A percentile compares a stretch with the other conserved stretches of the same genome.
Evolutionary conservation across 2,797 vertebrate genomes (phyloP).

Genomic region (Falco naumanni): DNA sequence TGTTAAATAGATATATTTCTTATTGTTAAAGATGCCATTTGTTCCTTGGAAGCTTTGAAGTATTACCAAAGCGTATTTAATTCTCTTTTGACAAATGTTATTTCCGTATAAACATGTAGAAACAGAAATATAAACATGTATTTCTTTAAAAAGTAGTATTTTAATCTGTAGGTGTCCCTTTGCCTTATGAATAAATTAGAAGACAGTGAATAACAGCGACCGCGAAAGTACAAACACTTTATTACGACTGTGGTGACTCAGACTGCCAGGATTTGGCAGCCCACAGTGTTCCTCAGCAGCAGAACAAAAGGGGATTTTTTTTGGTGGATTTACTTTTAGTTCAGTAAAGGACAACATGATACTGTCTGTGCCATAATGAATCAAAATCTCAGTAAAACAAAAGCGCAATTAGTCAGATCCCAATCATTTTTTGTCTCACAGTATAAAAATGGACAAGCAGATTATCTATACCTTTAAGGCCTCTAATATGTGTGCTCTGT

Average conservation of each 20-base stretch:
- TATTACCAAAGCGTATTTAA: neutral
- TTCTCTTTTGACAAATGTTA: neutral
- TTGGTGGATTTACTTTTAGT: constrained; percentile 57
- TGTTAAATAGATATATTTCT: neutral
- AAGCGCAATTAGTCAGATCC: neutral
- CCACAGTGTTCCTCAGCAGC: constrained; percentile 64
- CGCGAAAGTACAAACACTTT: constrained; percentile 46
- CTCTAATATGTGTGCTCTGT: neutral
- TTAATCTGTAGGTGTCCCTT: constrained; percentile 31
- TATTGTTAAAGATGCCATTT: neutral
- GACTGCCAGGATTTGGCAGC: constrained; percentile 65
- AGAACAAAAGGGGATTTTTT: constrained; percentile 69
- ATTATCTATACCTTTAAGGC: neutral
- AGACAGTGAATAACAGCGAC: constrained; percentile 41
- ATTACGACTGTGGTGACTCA: constrained; percentile 67
- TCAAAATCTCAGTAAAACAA: constrained; percentile 39
- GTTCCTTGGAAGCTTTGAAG: neutral
- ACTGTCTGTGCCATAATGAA: constrained; percentile 52
- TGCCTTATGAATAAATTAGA: constrained; percentile 52
- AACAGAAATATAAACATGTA: neutral
- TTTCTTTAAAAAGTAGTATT: constrained; percentile 41
- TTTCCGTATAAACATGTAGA: neutral
- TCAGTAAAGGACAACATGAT: constrained; percentile 62
- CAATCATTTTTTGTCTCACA: neutral
- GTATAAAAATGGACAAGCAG: neutral